These are phyloP conservation scores for Tympanoctomys barrerae DNA, from an alignment of 2,797 vertebrate species.

Conservation along the genomic window DNA sequence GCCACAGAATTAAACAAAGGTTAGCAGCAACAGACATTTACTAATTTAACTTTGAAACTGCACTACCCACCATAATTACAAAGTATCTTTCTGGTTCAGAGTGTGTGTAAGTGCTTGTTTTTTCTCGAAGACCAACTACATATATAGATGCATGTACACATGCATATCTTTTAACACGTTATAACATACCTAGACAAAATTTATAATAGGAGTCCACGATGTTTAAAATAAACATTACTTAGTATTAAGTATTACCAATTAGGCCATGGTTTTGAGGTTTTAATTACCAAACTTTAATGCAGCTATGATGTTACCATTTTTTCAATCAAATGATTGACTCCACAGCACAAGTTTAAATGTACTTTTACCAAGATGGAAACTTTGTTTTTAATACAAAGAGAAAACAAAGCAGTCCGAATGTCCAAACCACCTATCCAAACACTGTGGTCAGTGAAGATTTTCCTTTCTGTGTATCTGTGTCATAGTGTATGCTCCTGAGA, in stretches of 20 bases:
- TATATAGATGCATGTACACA: neutral
- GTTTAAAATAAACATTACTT: neutral
- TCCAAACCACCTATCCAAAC: constrained; percentile 16
- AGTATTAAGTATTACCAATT: constrained; percentile 19
- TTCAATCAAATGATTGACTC: constrained; percentile 46
- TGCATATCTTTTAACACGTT: neutral
- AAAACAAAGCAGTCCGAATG: constrained; percentile 57
- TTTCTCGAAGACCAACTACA: neutral
- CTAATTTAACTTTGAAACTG: constrained; percentile 55
- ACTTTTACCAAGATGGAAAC: constrained; percentile 51
- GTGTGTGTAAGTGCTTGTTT: neutral
- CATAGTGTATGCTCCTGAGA: constrained; percentile 30
- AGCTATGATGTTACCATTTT: neutral
- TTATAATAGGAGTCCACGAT: neutral
- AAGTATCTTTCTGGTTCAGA: neutral
- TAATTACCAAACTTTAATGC: constrained; percentile 30
- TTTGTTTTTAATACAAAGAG: constrained; percentile 52
- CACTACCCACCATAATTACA: neutral
- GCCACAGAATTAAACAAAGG: constrained; percentile 66
- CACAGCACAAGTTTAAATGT: neutral
- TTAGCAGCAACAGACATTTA: constrained; percentile 40
- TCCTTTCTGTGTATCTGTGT: neutral
- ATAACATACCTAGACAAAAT: neutral
- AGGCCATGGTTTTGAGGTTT: neutral
- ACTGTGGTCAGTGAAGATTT: constrained; percentile 38